Base-by-base conservation (phyloP, 2,113 vertebrate genomes). In the Phrynosoma platyrhinos region DNA sequence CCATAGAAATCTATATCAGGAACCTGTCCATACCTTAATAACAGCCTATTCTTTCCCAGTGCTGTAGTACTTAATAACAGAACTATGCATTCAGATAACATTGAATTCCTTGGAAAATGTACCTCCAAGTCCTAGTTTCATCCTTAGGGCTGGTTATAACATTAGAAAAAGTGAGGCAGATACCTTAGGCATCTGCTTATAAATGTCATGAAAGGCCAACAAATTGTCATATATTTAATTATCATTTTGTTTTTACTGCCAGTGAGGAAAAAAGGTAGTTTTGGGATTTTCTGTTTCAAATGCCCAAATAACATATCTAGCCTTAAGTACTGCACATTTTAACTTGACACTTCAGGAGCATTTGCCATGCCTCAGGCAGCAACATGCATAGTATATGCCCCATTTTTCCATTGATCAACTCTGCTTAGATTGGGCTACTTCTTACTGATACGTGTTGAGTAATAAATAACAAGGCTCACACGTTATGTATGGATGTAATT, bases 361-460 rank as follows among this genome's bases (percentile, higher is more conserved):
- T 66, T 25, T 66, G 32, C 27, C 52, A 79, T 79, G 21, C 16
- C 53, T 58, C 52, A 58, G 25, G 47, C 23, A 68, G 25, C 82
- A 71, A 69, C 13, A 83, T n/a, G 8, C 18, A 25, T 16, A 42
- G 53, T 42, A 27, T 30, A 52, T 52, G 25, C 40, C 21, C 32
- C 21, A 47, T 36, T n/a, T 74, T n/a, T 85, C 32, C 42, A 64
- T 9, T 42, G 53, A 42, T 52, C 18, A 42, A 21, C 42, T n/a
- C 1, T 0, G 2, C n/a, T 62, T 78, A 47, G 30, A 53, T 27
- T 40, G 62, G 0, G 5, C 16, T n/a, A 1, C 32, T 42, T 42
- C 23, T 68, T 74, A 74, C n/a, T 27, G 36, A 36, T 36, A 20
- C 32, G 2, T 36, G 23, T 62, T 36, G 12, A 62, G 55, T 32